A percentile compares a stretch with the other conserved stretches of the same genome.
Conservation (phyloP, 2,797 vertebrate species). For the Falco berigora region DNA sequence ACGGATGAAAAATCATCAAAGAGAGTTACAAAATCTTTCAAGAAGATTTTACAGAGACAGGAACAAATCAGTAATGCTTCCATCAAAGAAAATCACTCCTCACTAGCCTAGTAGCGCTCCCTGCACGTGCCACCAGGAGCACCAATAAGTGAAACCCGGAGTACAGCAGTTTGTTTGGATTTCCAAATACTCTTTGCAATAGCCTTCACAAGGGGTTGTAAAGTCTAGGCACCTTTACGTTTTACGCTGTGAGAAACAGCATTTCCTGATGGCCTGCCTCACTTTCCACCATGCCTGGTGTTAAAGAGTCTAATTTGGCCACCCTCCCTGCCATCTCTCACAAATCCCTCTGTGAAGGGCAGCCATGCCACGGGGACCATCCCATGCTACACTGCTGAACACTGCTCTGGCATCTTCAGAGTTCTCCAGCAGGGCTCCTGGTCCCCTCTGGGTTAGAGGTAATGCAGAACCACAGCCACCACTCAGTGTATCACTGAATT, state of each 20-base stretch:
- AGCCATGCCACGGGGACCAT: background rate
- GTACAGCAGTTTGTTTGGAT: background rate
- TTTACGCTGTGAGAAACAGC: background rate
- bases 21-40: background rate
- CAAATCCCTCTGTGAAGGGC: background rate
- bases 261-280: background rate
- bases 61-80: background rate
- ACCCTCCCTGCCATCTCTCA: background rate
- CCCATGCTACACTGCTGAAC: background rate
- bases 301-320: background rate
- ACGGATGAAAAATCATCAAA: background rate
- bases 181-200: background rate
- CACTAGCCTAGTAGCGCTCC: background rate
- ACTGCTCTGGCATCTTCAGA: background rate
- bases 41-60: background rate
- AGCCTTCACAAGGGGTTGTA: background rate
- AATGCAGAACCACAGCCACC: fast-evolving
- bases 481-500: fast-evolving
- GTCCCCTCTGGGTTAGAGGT: background rate
- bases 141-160: background rate
- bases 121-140: background rate
- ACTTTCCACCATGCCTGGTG: background rate
- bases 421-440: background rate
- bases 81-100: background rate
- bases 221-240: background rate